phyloP scores from a whole-genome alignment of 1,140 invertebrate genomes.

The Parasteatoda tepidariorum region DNA sequence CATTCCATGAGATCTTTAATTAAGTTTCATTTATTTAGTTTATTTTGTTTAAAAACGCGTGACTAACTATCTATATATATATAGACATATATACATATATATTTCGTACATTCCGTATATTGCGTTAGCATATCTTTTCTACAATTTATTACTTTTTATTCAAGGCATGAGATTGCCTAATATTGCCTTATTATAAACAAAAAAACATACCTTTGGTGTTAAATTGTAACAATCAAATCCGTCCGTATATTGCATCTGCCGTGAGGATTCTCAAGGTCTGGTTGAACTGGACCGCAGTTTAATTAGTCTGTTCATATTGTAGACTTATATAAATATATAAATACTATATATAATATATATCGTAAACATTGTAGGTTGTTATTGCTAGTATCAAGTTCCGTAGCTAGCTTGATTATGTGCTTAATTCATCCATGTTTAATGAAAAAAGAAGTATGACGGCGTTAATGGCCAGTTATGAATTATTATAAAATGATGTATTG shows the following conservation, averaged over 20 bases:
- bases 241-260: constrained; percentile 47
- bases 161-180: constrained; percentile 26
- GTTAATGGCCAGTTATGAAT: constrained; percentile 15
- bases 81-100: constrained; percentile 54
- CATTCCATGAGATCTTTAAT: background rate
- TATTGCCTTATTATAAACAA: constrained; percentile 52
- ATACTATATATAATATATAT: constrained; percentile 44
- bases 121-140: constrained; percentile 54
- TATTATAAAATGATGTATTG: constrained; percentile 37
- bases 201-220: constrained; percentile 49
- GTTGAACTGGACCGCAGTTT: constrained; percentile 14
- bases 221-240: constrained; percentile 47
- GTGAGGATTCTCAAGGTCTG: constrained; percentile 17
- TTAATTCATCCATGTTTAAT: constrained; percentile 40
- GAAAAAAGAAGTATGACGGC: constrained; percentile 1
- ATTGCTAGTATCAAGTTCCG: constrained; percentile 46
- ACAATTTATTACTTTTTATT: constrained; percentile 54
- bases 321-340: constrained; percentile 55
- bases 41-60: background rate
- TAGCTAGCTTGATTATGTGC: constrained; percentile 49
- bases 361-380: constrained; percentile 56
- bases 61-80: constrained; percentile 3
- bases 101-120: constrained; percentile 54
- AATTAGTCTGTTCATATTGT: constrained; percentile 56
- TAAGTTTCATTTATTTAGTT: constrained; percentile 7